Conservation (phyloP, 1,140 invertebrate species). For the Paraescarpia echinospica region DNA sequence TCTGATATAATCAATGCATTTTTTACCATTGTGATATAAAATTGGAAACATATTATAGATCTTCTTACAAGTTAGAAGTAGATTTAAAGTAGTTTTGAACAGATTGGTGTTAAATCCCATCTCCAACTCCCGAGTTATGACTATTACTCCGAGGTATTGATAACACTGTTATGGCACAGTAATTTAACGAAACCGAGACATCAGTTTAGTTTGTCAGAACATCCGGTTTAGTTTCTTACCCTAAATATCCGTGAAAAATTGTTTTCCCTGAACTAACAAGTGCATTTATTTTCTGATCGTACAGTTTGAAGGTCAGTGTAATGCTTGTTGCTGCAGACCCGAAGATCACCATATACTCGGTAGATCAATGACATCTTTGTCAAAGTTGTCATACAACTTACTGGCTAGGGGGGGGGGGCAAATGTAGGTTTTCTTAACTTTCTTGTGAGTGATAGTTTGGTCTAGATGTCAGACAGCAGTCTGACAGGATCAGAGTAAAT, state of each 20-base stretch:
- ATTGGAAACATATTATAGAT: background rate
- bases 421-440: background rate
- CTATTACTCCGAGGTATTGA: background rate
- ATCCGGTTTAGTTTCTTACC: background rate
- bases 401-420: background rate
- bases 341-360: background rate
- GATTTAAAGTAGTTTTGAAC: too few species aligned
- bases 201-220: background rate
- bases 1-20: background rate
- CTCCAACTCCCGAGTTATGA: background rate
- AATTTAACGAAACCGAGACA: background rate
- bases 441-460: background rate
- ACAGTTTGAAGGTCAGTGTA: background rate
- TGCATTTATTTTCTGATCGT: background rate
- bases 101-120: background rate
- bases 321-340: background rate
- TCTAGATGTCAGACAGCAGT: background rate
- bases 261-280: background rate
- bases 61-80: background rate
- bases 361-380: background rate
- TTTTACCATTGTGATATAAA: too few species aligned
- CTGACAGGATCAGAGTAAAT: too few species aligned
- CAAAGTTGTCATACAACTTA: background rate
- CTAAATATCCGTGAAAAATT: background rate
- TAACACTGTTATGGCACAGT: background rate